These are phyloP conservation scores for Ganaspis brasiliensis DNA, from an alignment of 2,888 invertebrate species.

Conservation along the genomic window DNA sequence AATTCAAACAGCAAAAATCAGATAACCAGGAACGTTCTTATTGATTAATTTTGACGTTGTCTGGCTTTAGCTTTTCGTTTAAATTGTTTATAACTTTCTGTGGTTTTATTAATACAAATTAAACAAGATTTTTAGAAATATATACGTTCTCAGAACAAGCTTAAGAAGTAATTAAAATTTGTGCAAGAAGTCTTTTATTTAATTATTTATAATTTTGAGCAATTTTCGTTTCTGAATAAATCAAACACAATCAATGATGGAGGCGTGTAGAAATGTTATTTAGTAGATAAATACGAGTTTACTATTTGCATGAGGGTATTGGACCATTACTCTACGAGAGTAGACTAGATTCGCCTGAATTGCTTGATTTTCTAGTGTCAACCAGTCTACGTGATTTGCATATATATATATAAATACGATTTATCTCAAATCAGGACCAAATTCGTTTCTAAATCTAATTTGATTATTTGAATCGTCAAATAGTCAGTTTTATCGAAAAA, in stretches of 20 bases:
- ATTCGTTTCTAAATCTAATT: not conserved
- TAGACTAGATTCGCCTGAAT: conserved; percentile 34
- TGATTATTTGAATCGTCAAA: not conserved
- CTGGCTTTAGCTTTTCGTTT: too few species aligned
- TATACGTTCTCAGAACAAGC: too few species aligned
- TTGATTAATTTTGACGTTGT: too few species aligned
- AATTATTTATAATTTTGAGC: not conserved
- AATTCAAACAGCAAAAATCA: too few species aligned
- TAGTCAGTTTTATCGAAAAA: not conserved
- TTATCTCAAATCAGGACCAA: not conserved
- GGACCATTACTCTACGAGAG: conserved; percentile 25
- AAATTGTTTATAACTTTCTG: too few species aligned
- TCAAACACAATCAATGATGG: conserved; percentile 1
- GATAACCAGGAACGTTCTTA: too few species aligned
- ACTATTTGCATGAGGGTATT: conserved; percentile 26
- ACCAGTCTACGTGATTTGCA: conserved; percentile 31
- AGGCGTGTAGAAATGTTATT: not conserved
- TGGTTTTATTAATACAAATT: too few species aligned
- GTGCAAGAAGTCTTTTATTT: not conserved
- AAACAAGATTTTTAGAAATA: too few species aligned
- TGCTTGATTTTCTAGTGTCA: conserved; percentile 37
- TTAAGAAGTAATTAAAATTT: too few species aligned
- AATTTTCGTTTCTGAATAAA: not conserved
- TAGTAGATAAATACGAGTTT: conserved; percentile 28
- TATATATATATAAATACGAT: not conserved